Conservation (phyloP, 2,113 vertebrate genomes). For the Pogonocichla stellata region DNA sequence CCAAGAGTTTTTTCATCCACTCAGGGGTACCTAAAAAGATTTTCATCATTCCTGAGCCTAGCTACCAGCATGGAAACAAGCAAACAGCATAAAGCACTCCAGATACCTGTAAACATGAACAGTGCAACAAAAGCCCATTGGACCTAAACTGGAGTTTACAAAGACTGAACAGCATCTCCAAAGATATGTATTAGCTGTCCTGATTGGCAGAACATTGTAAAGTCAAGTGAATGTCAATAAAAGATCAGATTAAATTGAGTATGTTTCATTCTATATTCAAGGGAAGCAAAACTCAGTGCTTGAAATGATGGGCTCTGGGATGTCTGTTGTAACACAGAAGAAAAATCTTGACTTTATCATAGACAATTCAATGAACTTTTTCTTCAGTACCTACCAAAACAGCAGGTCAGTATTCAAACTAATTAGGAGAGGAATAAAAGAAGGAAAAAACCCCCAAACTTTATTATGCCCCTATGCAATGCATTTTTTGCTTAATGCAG, state of each 20-base stretch:
- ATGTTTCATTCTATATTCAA: not conserved
- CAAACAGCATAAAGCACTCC: not conserved
- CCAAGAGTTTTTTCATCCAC: not conserved
- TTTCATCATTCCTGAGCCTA: not conserved
- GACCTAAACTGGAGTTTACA: not conserved
- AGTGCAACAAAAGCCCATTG: not conserved
- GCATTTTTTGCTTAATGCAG: not conserved
- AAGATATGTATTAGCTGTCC: not conserved
- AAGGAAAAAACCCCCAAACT: not conserved
- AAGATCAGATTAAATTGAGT: not conserved
- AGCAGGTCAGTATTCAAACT: not conserved
- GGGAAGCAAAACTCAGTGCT: not conserved
- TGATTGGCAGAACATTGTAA: not conserved
- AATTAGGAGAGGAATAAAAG: not conserved
- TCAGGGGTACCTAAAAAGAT: fast-evolving
- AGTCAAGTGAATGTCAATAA: not conserved
- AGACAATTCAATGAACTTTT: not conserved
- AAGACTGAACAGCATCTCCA: not conserved
- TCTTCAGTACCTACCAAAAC: not conserved
- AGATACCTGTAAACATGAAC: not conserved
- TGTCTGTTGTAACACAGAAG: not conserved
- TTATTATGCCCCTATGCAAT: not conserved
- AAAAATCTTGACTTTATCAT: not conserved
- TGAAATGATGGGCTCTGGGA: not conserved
- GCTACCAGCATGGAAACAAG: not conserved